Percentiles rank a stretch among this genome's conserved stretches.
phyloP scores from a whole-genome alignment of 2,113 vertebrate species.

The Chamaetylas fuelleborni region DNA sequence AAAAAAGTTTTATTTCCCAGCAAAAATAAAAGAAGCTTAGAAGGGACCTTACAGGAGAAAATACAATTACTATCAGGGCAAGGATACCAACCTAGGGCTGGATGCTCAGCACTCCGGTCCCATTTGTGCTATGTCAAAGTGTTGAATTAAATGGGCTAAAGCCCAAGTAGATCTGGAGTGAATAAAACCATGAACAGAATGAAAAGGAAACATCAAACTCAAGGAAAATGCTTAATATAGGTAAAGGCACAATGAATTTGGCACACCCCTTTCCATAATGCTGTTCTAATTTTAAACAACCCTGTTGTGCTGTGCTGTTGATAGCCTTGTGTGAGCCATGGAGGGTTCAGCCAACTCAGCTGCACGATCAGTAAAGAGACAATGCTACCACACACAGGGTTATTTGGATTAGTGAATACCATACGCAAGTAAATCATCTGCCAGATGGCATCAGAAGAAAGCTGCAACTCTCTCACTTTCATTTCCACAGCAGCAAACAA shows the following conservation, averaged over 20 bases:
- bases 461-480: slow-evolving; percentile 77
- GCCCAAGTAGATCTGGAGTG: neutral
- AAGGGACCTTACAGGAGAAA: neutral
- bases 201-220: neutral
- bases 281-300: slow-evolving; percentile 54
- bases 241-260: neutral
- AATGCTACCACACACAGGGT: slow-evolving; percentile 74
- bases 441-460: slow-evolving; percentile 79
- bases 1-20: neutral
- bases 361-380: slow-evolving; percentile 65
- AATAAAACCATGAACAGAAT: neutral
- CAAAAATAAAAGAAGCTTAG: neutral
- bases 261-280: neutral
- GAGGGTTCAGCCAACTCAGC: slow-evolving; percentile 74
- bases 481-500: slow-evolving; percentile 80
- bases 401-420: slow-evolving; percentile 79
- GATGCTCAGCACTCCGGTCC: neutral
- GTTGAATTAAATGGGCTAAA: neutral
- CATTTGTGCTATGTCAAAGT: neutral
- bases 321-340: slow-evolving; percentile 65
- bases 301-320: slow-evolving; percentile 46
- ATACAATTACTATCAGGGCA: neutral
- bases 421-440: slow-evolving; percentile 76
- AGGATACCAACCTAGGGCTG: neutral
- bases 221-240: slow-evolving; percentile 3